Evolutionary conservation across 2,888 invertebrate species (phyloP).

Genomic region (Autographa gamma): DNA sequence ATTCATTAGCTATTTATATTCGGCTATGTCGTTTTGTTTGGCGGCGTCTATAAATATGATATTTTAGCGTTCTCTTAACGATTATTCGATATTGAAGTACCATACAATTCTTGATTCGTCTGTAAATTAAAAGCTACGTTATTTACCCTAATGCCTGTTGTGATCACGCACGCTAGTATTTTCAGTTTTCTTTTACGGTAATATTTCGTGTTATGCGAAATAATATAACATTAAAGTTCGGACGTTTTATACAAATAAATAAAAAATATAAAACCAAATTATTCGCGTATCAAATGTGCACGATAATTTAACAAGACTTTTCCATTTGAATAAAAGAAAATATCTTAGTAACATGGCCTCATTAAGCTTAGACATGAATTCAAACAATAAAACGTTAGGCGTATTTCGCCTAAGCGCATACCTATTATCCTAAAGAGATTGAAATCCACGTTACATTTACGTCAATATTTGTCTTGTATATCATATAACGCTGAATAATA

Average conservation of each 20-base stretch:
- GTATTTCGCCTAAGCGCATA: constrained; percentile 30
- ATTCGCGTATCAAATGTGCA: constrained; percentile 17
- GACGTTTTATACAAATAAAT: constrained; percentile 20
- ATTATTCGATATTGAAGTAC: constrained; percentile 20
- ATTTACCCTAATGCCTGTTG: constrained; percentile 24
- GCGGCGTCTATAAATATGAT: constrained; percentile 39
- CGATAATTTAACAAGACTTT: constrained; percentile 48
- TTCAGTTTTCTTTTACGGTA: constrained; percentile 28
- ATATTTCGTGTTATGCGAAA: constrained; percentile 17
- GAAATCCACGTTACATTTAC: constrained; percentile 19
- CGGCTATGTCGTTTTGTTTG: constrained; percentile 35
- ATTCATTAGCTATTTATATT: constrained; percentile 50
- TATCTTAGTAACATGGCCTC: constrained; percentile 36
- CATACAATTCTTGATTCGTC: constrained; percentile 18
- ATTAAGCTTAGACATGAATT: constrained; percentile 57
- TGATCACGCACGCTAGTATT: constrained; percentile 33
- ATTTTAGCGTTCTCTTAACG: constrained; percentile 17
- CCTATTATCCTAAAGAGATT: background rate
- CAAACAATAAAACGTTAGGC: constrained; percentile 35
- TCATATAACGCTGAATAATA: constrained; percentile 39
- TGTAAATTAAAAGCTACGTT: constrained; percentile 30
- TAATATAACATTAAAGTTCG: constrained; percentile 3
- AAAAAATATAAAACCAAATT: constrained; percentile 19
- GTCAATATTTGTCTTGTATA: constrained; percentile 31
- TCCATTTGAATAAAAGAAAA: constrained; percentile 40